Evolutionary conservation across 2,797 vertebrate genomes (phyloP).

Genomic region (Rhynchonycteris naso): DNA sequence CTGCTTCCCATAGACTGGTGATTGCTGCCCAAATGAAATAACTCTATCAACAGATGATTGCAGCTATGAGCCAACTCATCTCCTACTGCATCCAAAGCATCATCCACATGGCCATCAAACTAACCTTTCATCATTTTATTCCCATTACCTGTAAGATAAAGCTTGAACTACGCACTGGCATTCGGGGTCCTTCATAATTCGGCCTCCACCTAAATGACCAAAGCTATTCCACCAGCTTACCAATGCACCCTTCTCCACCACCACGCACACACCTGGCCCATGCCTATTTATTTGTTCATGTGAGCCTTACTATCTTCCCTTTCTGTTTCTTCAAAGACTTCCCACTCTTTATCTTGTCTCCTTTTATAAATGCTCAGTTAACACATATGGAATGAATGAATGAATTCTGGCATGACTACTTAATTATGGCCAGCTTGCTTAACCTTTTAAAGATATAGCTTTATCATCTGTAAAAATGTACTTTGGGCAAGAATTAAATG

Average conservation of each 20-base stretch:
- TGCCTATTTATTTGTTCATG: background rate
- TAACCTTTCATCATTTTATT: background rate
- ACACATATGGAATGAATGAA: background rate
- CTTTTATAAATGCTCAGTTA: background rate
- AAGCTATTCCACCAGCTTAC: too few relatives aligned
- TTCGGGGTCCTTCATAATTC: background rate
- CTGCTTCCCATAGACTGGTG: background rate
- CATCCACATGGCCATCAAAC: background rate
- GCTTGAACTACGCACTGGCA: background rate
- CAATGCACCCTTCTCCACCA: background rate
- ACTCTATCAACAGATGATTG: background rate
- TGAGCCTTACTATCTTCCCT: background rate
- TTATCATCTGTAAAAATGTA: conserved; percentile 41
- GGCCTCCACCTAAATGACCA: background rate
- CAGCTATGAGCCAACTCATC: too few relatives aligned
- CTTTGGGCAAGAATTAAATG: conserved; percentile 16
- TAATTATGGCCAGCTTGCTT: background rate
- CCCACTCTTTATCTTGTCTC: background rate
- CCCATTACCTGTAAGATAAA: background rate
- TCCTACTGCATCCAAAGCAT: background rate
- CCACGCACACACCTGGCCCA: too few relatives aligned
- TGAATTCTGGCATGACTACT: background rate
- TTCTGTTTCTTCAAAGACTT: background rate
- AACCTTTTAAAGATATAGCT: background rate
- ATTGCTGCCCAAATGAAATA: background rate